A percentile compares a stretch with the other conserved stretches of the same genome.
phyloP scores from a whole-genome alignment of 2,113 vertebrate genomes.

The Mustela nigripes region DNA sequence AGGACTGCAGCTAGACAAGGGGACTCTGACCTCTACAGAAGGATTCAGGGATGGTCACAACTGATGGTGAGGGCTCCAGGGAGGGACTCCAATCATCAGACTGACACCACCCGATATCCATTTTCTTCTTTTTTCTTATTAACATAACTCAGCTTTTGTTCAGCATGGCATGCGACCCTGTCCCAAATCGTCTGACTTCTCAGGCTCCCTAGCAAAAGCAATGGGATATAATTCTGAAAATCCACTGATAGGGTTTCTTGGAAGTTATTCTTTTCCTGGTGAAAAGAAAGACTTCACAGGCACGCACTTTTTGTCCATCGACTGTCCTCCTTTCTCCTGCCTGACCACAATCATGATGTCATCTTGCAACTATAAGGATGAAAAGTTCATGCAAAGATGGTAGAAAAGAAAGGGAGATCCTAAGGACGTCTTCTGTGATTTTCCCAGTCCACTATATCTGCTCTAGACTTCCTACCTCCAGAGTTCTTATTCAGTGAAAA shows the following conservation, averaged over 20 bases:
- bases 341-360: background rate
- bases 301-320: background rate
- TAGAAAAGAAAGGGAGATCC: background rate
- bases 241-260: background rate
- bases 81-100: background rate
- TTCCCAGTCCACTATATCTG: background rate
- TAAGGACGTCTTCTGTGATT: background rate
- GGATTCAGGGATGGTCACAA: background rate
- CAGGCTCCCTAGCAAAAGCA: background rate
- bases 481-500: background rate
- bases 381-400: background rate
- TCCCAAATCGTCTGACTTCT: background rate
- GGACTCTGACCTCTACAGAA: background rate
- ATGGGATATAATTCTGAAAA: background rate
- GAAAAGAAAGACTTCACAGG: background rate
- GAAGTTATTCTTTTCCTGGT: conserved; percentile 3
- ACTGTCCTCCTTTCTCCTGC: background rate
- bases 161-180: background rate
- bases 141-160: background rate
- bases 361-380: background rate
- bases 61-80: background rate
- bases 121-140: background rate
- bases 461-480: background rate
- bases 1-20: background rate
- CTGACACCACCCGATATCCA: background rate